These are phyloP conservation scores for Quiscalus mexicanus DNA, from an alignment of 2,113 vertebrate genomes.

Conservation along the genomic window DNA sequence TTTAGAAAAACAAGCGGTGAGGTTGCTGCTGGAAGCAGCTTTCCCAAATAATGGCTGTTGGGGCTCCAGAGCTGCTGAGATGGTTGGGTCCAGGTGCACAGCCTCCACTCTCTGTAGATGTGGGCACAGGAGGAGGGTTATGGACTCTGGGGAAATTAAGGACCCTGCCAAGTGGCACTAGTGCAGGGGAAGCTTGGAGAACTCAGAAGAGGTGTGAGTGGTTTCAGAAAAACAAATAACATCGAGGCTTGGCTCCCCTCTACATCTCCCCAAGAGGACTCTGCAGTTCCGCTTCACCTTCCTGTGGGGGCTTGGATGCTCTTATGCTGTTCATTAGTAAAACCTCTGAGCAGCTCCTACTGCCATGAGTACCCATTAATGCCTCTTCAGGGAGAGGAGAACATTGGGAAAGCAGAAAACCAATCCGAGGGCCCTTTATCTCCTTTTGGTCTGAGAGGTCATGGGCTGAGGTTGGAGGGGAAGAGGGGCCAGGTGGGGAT, in stretches of 20 bases:
- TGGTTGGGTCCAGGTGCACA: not conserved
- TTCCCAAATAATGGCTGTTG: not conserved
- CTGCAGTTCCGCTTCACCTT: not conserved
- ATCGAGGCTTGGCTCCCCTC: not conserved
- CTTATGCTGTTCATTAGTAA: constrained; percentile 63
- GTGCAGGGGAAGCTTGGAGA: not conserved
- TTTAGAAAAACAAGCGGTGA: not conserved
- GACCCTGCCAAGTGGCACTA: not conserved
- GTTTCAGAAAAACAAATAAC: not conserved
- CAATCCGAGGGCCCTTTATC: constrained; percentile 43
- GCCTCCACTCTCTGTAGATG: fast-evolving
- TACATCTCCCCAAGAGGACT: not conserved
- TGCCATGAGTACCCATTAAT: constrained; percentile 52
- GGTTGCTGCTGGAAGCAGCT: not conserved
- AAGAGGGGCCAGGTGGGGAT: not conserved
- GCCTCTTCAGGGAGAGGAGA: constrained; percentile 51
- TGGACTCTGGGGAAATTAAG: not conserved
- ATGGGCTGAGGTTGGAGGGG: not conserved
- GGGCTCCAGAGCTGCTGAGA: not conserved
- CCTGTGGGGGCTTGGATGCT: constrained; percentile 10
- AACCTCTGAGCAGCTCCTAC: constrained; percentile 34
- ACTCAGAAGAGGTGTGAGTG: not conserved
- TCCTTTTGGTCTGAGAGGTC: constrained; percentile 3
- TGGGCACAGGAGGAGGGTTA: not conserved
- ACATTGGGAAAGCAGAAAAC: constrained; percentile 45